Conservation (phyloP, 2,113 vertebrate genomes). For the Isurus oxyrinchus region DNA sequence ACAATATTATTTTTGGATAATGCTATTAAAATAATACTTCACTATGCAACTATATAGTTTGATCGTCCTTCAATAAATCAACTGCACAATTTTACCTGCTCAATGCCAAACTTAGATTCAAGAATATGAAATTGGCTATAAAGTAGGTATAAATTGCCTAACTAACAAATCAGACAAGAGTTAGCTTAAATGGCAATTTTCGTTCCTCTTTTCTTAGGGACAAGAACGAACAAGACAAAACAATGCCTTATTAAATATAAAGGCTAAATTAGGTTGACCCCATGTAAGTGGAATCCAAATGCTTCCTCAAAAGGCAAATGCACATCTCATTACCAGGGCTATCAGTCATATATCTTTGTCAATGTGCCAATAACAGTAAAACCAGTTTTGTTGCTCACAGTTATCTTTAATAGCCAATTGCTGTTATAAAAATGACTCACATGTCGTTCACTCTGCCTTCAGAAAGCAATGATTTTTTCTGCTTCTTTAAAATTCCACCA, state of each 20-base stretch:
- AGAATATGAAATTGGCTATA: too few relatives aligned
- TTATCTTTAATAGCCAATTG: not conserved
- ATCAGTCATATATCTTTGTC: not conserved
- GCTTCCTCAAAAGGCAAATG: slow-evolving; percentile 11
- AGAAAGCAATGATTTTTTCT: not conserved
- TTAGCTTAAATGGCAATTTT: not conserved
- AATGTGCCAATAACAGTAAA: not conserved
- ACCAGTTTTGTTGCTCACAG: not conserved
- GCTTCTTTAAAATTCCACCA: not conserved
- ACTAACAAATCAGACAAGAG: not conserved
- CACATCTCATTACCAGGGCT: not conserved
- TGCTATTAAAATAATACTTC: not conserved
- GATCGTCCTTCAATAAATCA: not conserved
- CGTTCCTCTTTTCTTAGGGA: not conserved
- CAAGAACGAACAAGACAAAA: not conserved
- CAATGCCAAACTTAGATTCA: not conserved
- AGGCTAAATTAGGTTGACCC: not conserved
- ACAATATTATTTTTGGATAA: not conserved
- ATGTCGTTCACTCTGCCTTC: not conserved
- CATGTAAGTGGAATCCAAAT: not conserved
- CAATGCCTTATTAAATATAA: not conserved
- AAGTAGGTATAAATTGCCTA: not conserved
- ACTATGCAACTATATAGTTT: not conserved
- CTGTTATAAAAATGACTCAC: not conserved
- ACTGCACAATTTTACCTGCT: not conserved